phyloP scores from a whole-genome alignment of 2,113 vertebrate genomes.

The Lepus americanus region DNA sequence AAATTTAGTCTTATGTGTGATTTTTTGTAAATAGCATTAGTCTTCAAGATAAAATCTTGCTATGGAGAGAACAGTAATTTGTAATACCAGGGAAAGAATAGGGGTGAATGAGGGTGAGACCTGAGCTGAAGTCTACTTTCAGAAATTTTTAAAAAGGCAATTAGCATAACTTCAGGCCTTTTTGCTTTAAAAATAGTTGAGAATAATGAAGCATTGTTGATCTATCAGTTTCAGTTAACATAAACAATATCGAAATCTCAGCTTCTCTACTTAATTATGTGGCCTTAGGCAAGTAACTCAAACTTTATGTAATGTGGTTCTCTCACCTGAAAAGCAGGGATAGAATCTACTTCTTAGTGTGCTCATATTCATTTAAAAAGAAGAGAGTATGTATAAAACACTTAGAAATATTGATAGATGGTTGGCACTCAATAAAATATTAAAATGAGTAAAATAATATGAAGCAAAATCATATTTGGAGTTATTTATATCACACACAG shows the following conservation, averaged over 20 bases:
- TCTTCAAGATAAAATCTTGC: constrained; percentile 32
- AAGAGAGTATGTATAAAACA: not conserved
- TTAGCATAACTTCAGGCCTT: constrained; percentile 11
- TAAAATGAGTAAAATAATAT: constrained; percentile 45
- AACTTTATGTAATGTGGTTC: constrained; percentile 7
- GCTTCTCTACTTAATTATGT: constrained; percentile 9
- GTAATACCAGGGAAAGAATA: not conserved
- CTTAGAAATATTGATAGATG: not conserved
- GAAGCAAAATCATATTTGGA: constrained; percentile 20
- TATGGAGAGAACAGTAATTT: not conserved
- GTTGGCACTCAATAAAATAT: not conserved
- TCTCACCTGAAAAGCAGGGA: not conserved
- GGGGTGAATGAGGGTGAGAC: not conserved
- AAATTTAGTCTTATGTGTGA: not conserved
- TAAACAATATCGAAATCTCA: constrained; percentile 10
- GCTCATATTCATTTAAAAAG: constrained; percentile 13
- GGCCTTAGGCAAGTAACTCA: constrained; percentile 33
- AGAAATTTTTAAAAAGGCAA: constrained; percentile 53
- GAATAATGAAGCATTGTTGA: constrained; percentile 38
- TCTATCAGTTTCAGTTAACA: constrained; percentile 4
- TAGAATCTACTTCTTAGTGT: not conserved
- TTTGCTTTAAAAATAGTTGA: constrained; percentile 19
- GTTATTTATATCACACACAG: not conserved
- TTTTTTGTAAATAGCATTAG: constrained; percentile 14
- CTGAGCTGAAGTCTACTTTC: not conserved